Evolutionary conservation across 2,888 invertebrate genomes (phyloP).

Genomic region (Papilio demoleus): DNA sequence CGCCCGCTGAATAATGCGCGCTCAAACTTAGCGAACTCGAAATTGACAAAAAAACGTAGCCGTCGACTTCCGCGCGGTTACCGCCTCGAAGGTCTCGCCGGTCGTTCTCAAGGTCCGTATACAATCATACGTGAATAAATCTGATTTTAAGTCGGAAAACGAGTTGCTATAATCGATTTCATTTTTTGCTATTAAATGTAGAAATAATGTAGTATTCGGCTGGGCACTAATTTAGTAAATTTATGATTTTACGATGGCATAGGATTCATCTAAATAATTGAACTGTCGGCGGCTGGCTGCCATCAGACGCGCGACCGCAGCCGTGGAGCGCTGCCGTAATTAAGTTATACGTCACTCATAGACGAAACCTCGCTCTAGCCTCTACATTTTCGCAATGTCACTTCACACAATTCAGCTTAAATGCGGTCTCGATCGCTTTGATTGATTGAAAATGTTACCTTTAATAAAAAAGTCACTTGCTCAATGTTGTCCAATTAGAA

Average conservation of each 20-base stretch:
- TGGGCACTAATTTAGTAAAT: constrained; percentile 66
- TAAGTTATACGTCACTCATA: constrained; percentile 80
- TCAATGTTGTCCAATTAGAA: constrained; percentile 2
- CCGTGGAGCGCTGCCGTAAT: constrained; percentile 77
- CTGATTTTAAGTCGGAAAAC: constrained; percentile 75
- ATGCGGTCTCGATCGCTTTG: constrained; percentile 8
- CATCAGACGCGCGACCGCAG: constrained; percentile 65
- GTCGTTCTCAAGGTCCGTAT: constrained; percentile 80
- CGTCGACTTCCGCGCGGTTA: constrained; percentile 83
- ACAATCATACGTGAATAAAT: constrained; percentile 81
- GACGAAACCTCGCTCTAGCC: constrained; percentile 78
- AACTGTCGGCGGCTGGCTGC: constrained; percentile 61
- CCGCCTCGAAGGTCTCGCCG: constrained; percentile 81
- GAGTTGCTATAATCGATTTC: constrained; percentile 65
- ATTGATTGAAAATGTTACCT: constrained; percentile 31
- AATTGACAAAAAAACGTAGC: constrained; percentile 79
- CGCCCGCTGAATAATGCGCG: constrained; percentile 78
- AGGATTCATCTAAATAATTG: constrained; percentile 75
- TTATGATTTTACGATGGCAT: constrained; percentile 65
- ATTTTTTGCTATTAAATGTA: constrained; percentile 64
- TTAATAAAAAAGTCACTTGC: constrained; percentile 3
- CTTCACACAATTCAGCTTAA: constrained; percentile 51
- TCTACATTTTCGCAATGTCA: constrained; percentile 74
- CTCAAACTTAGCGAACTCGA: constrained; percentile 76
- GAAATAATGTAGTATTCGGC: constrained; percentile 65